Evolutionary conservation across 1,140 invertebrate species (phyloP), one percentile per base, ranked within the genome.

Genomic region (Hesperophylax magnus): DNA sequence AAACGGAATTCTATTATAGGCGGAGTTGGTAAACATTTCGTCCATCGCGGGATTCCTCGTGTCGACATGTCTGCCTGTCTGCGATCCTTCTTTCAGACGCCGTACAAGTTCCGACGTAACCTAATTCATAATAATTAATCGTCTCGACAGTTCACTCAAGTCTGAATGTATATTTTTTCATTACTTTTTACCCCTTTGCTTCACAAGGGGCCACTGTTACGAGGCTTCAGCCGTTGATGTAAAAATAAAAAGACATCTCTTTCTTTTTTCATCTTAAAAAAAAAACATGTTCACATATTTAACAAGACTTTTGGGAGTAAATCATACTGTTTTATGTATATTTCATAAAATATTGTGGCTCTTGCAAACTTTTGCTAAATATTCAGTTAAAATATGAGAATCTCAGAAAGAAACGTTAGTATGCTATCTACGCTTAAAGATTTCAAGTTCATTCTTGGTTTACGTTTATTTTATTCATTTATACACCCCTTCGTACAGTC

Each of bases 391-490:
- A 58, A 58, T 22, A 20, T 20, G 22, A 58, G n/a, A 58, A 22
- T 11, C 56, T 58, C 56, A 18, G 17, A 58, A 47, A 58, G 56
- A 58, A 58, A 58, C 22, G 56, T 58, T 18, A 20, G 56, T 58
- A 58, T 22, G 39, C 11, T 47, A 47, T 47, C 39, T 47, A 14
- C 9, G 31, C 63, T 22, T 27, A 31, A 31, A 34, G n/a, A 67
- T 72, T 27, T 72, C 47, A 53, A 11, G 53, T 72, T 54, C 18
- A 72, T 72, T 72, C 69, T 22, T 72, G 20, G 47, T 27, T 72
- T 56, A 72, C 69, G 69, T 72, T 72, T 72, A 72, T 72, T 56
- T 72, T 72, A 72, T 72, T 72, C 69, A 72, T 72, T 18, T 72
- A 72, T 72, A 20, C 69, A 54, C 69, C 47, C 39, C 27, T 54